Percentiles rank a stretch among this genome's conserved stretches.
phyloP scores from a whole-genome alignment of 30 jellyfish, hydroid and myxozoan species.

The Euphysa ruthae region DNA sequence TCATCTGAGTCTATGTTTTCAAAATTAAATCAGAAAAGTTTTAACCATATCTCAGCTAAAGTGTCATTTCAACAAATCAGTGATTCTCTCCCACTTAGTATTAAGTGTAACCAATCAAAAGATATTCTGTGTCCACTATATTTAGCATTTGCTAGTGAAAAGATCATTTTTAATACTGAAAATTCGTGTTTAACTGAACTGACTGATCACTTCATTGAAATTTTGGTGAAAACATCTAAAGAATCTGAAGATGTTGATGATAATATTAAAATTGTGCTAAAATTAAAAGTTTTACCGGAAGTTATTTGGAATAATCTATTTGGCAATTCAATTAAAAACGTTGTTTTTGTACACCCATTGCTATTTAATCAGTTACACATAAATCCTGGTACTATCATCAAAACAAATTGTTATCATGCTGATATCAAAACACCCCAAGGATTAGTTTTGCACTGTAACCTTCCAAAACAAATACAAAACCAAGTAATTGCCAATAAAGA shows the following conservation, averaged over 20 bases:
- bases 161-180: background rate
- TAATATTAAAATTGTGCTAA: conserved; percentile 3
- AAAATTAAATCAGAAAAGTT: background rate
- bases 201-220: background rate
- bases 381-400: background rate
- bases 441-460: conserved; percentile 12
- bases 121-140: background rate
- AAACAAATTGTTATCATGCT: conserved; percentile 11
- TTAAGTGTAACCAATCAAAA: background rate
- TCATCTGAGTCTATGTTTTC: too few relatives aligned
- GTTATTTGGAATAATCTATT: conserved; percentile 2
- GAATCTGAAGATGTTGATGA: background rate
- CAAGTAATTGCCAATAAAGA: too few relatives aligned
- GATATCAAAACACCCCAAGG: background rate
- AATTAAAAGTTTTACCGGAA: conserved; percentile 8
- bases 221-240: background rate
- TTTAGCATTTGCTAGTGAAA: background rate
- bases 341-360: conserved; percentile 8
- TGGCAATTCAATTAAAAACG: background rate
- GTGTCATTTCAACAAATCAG: background rate
- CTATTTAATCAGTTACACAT: conserved; percentile 18
- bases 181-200: background rate
- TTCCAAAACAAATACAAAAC: too few relatives aligned
- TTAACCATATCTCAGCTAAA: background rate
- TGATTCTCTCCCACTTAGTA: background rate